Evolutionary conservation across 2,113 vertebrate genomes (phyloP).

Genomic region (Chroicocephalus ridibundus): DNA sequence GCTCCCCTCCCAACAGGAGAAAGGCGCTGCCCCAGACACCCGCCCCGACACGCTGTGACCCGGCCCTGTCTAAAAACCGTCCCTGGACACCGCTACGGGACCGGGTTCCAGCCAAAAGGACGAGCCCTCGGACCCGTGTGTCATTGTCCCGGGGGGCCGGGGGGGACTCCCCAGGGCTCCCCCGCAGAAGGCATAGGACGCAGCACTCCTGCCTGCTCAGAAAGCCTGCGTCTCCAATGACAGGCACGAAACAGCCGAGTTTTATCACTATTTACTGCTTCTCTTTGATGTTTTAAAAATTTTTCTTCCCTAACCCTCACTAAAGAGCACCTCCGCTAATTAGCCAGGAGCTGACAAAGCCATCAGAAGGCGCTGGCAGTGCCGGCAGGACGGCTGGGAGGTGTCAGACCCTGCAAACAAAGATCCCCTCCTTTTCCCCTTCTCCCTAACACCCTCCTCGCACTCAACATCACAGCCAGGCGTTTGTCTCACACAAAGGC

Average conservation of each 20-base stretch:
- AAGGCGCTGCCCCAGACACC: neutral
- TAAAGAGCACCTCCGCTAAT: slow-evolving; percentile 39
- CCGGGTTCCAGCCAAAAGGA: neutral
- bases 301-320: slow-evolving; percentile 1
- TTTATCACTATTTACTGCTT: slow-evolving; percentile 16
- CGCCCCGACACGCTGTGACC: neutral
- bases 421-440: slow-evolving; percentile 1
- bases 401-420: slow-evolving; percentile 66
- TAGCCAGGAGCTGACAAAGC: slow-evolving; percentile 55
- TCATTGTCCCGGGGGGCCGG: accelerated
- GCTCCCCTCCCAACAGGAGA: neutral
- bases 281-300: slow-evolving; percentile 35
- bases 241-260: neutral
- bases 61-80: neutral
- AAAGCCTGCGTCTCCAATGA: neutral
- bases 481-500: slow-evolving; percentile 53
- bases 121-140: accelerated
- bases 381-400: slow-evolving; percentile 36
- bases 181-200: neutral
- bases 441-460: neutral
- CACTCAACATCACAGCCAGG: neutral
- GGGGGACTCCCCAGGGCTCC: neutral
- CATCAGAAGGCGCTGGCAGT: slow-evolving; percentile 42
- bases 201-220: neutral
- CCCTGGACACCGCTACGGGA: neutral